Evolutionary conservation across 1,140 invertebrate genomes (phyloP).

Genomic region (Saccostrea cuccullata): DNA sequence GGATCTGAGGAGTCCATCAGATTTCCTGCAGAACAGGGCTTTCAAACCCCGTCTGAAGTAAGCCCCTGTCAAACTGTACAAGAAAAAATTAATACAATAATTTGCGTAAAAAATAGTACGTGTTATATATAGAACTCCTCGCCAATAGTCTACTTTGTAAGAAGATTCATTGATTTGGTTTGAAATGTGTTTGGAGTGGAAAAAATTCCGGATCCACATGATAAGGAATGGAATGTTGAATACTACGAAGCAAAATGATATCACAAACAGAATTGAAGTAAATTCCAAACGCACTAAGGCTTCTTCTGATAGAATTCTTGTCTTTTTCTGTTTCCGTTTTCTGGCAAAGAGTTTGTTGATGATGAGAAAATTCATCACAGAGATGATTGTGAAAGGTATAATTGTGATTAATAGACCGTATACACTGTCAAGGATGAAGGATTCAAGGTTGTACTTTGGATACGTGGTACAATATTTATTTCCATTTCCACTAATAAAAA

Average conservation of each 20-base stretch:
- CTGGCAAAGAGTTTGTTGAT: constrained; percentile 59
- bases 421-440: constrained; percentile 65
- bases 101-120: constrained; percentile 71
- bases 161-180: neutral
- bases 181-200: constrained; percentile 51
- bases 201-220: constrained; percentile 63
- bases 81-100: constrained; percentile 72
- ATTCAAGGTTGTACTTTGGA: constrained; percentile 50
- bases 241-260: constrained; percentile 66
- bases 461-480: constrained; percentile 54
- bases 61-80: constrained; percentile 70
- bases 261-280: constrained; percentile 64
- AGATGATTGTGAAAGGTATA: constrained; percentile 64
- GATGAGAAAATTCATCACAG: constrained; percentile 64
- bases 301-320: constrained; percentile 56
- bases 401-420: constrained; percentile 66
- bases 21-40: neutral
- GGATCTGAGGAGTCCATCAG: neutral
- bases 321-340: constrained; percentile 52
- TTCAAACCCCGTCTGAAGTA: constrained; percentile 66
- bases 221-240: constrained; percentile 69
- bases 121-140: constrained; percentile 62
- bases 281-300: constrained; percentile 57
- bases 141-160: constrained; percentile 54
- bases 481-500: constrained; percentile 32